Percentiles rank a stretch among this genome's conserved stretches.
These are phyloP conservation scores for Cheilosia variabilis DNA, from an alignment of 2,888 invertebrate species.

Conservation along the genomic window DNA sequence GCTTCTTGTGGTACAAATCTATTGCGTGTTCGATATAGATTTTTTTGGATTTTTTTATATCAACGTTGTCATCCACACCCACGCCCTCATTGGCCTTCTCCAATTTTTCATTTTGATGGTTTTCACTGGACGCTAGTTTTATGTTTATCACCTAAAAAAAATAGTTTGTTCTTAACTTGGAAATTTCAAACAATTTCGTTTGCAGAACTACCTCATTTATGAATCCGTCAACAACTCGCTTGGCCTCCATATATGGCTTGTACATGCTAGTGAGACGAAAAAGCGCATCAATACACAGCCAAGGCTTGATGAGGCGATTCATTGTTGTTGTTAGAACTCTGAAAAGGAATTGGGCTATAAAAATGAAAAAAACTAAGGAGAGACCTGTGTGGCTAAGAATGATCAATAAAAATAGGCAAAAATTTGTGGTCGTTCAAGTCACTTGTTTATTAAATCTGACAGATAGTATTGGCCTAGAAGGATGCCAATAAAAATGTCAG, in stretches of 20 bases:
- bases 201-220: conserved; percentile 27
- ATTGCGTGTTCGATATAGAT: conserved; percentile 77
- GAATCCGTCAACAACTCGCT: conserved; percentile 42
- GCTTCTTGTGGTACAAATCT: conserved; percentile 66
- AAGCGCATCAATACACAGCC: conserved; percentile 34
- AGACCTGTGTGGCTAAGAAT: no score
- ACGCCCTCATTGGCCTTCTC: not conserved
- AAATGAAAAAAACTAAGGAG: no score
- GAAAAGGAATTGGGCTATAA: not conserved
- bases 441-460: no score
- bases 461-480: no score
- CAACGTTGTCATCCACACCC: conserved; percentile 1
- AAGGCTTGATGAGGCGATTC: conserved; percentile 47
- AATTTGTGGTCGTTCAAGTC: no score
- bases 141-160: conserved; percentile 35
- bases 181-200: not conserved
- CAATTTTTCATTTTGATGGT: not conserved
- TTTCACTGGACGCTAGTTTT: conserved; percentile 20
- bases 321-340: conserved; percentile 58
- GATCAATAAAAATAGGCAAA: not conserved
- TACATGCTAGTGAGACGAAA: conserved; percentile 50
- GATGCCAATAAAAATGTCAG: no score
- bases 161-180: not conserved
- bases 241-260: conserved; percentile 50
- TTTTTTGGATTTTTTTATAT: conserved; percentile 71